Base-by-base conservation (phyloP, 2,888 invertebrate species). In the Caenorhabditis becei region DNA sequence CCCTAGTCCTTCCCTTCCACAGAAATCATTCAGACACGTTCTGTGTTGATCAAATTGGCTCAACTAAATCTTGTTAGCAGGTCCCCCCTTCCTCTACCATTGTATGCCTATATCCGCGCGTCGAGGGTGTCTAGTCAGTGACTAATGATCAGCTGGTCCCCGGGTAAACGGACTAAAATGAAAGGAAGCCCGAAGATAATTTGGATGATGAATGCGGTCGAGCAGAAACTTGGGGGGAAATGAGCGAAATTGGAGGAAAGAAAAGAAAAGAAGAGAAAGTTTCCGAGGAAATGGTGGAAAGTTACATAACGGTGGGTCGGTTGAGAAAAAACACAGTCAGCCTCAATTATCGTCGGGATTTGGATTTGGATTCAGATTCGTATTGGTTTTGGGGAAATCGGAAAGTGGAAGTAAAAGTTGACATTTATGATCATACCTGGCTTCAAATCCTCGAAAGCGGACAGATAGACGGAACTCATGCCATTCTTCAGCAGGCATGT, bases 401-500 rank as follows among this genome's bases (percentile, higher is more conserved):
- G 37, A 53, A 56, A 23, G 26, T 14, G 28, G 23, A 23, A 20
- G 56, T 23, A 61, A 54, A 56, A 49, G 51, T 37, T 67, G 59
- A 59, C 67, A 58, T 67, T 67, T 67, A 58, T 59, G 59, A 41
- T 59, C 37, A 37, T 49, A 88, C 88, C 88, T 66, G 83, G 80
- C 54, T 80, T 72, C 44, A 84, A 78, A 80, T 88, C 85, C 59
- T 89, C 89, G 53, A 86, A 85, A 23, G 87, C 85, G 20, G 88
- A 88, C 16, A 87, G 70, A 71, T 89, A 89, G 10, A 89, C 83
- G 35, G 89, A 84, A 77, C 81, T 88, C 77, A 86, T 84, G 47
- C 89, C 88, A 77, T 87, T 85, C 61, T 89, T 86, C 20, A 89
- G 62, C 10, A 89, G 80, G 65, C 89, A 89, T 16, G 80, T 66